A percentile compares a stretch with the other conserved stretches of the same genome.
Evolutionary conservation across 1,140 invertebrate genomes (phyloP).

Genomic region (Propsilocerus akamusi): DNA sequence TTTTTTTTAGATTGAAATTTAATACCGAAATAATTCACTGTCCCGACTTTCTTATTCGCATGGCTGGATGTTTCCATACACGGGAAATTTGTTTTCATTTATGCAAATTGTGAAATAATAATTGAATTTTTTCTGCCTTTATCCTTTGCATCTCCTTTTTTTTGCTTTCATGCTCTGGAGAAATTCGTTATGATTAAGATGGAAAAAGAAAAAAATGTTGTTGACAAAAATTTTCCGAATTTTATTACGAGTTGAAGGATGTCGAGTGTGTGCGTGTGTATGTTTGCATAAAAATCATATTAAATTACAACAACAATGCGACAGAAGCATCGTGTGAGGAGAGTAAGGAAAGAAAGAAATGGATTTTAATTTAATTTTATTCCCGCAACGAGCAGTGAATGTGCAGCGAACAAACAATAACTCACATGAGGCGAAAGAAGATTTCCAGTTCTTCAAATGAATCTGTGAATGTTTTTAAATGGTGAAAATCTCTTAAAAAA

Average conservation of each 20-base stretch:
- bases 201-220: not conserved
- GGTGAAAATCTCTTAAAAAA: not conserved
- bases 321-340: too few relatives aligned
- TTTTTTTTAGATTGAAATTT: too few relatives aligned
- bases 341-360: not conserved
- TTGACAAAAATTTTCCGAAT: not conserved
- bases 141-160: too few relatives aligned
- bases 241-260: not conserved
- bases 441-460: not conserved
- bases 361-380: not conserved
- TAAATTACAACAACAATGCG: not conserved
- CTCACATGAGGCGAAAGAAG: not conserved
- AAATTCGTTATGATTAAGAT: not conserved
- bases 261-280: too few relatives aligned
- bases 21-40: too few relatives aligned
- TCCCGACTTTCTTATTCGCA: too few relatives aligned
- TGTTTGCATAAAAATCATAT: slow-evolving; percentile 3
- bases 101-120: too few relatives aligned
- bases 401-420: not conserved
- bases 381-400: too few relatives aligned
- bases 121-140: too few relatives aligned
- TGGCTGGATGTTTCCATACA: too few relatives aligned
- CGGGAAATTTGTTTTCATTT: too few relatives aligned
- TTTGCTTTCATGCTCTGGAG: too few relatives aligned
- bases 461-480: not conserved